phyloP scores from a whole-genome alignment of 2,113 vertebrate genomes.

The Ceyx margarethae region DNA sequence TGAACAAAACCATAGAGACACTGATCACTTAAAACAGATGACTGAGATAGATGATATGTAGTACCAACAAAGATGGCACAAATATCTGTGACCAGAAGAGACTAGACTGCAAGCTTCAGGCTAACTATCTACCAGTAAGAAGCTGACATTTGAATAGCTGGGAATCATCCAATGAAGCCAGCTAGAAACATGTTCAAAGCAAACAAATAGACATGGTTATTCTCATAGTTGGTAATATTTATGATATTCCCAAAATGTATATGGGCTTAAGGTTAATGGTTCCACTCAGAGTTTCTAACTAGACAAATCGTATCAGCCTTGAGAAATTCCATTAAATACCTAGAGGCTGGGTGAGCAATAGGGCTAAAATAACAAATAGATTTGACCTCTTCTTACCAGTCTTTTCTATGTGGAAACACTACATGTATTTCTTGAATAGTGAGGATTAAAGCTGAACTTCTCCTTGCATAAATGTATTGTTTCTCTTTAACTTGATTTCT shows the following conservation, averaged over 20 bases:
- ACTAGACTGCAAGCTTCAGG: neutral
- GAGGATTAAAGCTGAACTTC: slow-evolving; percentile 12
- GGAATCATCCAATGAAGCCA: neutral
- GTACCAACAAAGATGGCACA: neutral
- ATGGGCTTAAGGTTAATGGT: neutral
- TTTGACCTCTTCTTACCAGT: neutral
- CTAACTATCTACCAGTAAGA: neutral
- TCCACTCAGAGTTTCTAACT: neutral
- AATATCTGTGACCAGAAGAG: neutral
- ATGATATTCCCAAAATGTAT: neutral
- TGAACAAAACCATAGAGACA: neutral
- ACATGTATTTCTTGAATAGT: neutral
- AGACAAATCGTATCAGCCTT: neutral
- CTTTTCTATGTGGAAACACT: neutral
- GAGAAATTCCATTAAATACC: neutral
- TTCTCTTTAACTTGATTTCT: slow-evolving; percentile 1
- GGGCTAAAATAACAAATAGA: neutral
- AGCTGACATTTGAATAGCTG: neutral
- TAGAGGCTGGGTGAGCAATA: neutral
- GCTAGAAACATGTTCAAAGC: neutral
- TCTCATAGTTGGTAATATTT: neutral
- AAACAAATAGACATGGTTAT: neutral
- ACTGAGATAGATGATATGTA: neutral
- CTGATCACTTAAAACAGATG: neutral
- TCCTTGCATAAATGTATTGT: neutral